phyloP scores from a whole-genome alignment of 2,888 invertebrate species.

The Clostera curtula region DNA sequence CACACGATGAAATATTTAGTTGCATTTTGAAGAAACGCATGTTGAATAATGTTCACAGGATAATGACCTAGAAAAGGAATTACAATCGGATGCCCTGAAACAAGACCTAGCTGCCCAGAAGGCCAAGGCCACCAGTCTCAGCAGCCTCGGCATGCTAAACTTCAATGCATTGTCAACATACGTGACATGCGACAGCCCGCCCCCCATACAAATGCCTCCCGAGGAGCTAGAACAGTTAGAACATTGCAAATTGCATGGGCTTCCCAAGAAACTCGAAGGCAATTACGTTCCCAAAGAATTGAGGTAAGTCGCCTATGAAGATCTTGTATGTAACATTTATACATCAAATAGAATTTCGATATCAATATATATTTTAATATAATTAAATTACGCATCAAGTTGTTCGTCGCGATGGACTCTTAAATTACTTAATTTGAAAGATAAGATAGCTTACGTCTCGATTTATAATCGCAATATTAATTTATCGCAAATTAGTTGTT shows the following conservation, averaged over 20 bases:
- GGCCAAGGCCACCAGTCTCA: constrained; percentile 50
- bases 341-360: no score
- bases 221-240: constrained; percentile 85
- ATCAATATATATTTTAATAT: no score
- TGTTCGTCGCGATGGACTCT: no score
- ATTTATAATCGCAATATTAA: no score
- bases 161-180: constrained; percentile 76
- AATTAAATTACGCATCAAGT: no score
- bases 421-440: no score
- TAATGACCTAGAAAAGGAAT: constrained; percentile 61
- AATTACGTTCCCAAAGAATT: constrained; percentile 82
- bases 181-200: constrained; percentile 87
- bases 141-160: constrained; percentile 54
- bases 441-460: no score
- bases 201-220: constrained; percentile 85
- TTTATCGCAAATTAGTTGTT: no score
- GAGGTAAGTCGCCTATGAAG: constrained; percentile 32
- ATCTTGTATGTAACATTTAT: no score
- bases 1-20: no score
- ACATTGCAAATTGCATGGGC: constrained; percentile 79
- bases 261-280: constrained; percentile 80
- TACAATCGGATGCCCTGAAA: constrained; percentile 55
- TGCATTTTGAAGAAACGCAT: no score
- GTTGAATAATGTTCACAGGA: no score
- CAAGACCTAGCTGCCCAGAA: constrained; percentile 41